Evolutionary conservation across 2,797 vertebrate genomes (phyloP), one percentile per base, ranked within the genome.

Genomic region (Myotis myotis): DNA sequence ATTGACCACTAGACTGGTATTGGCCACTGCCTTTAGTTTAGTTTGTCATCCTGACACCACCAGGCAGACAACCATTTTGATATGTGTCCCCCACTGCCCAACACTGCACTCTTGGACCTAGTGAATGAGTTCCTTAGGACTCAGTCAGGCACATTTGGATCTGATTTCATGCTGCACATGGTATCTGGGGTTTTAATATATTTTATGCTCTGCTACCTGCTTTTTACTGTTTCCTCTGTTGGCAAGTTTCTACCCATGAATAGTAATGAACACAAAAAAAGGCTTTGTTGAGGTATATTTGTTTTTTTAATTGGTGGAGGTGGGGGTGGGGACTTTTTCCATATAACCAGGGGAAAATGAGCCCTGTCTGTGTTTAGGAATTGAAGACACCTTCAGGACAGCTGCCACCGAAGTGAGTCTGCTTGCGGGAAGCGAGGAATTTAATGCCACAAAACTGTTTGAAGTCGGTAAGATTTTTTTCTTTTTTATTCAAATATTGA

Each of bases 401-500:
- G 99, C 99, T 22, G 99, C 99, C 92, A 99, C 99, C 0, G 99
- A 99, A 98, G 99, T 99, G 95, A 99, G 99, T 94, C 98, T 99
- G 89, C 98, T 99, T 15, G 99, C 99, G 6, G 99, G 99, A 97
- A 99, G 98, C 0, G 99, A 99, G 95, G 99, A 99, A 94, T 99
- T 99, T 98, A 99, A 99, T 16, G 99, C 99, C 90, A 99, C 99
- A 78, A 99, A 99, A 95, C 99, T 99, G 71, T 99, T 99, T 98
- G 99, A 99, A 98, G 99, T 99, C 49, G 99, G 99, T 99, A 99
- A 99, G 99, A 89, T 16, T 91, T 84, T 84, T 49, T 91, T 49
- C 3, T 15, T 71, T 87, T 93, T 76, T 23, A 70, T 96, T 90
- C 93, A 96, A 95, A 97, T 96, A 95, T 96, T 97, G 75, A 95